These are phyloP conservation scores for Drosophila varians DNA, from an alignment of 1,140 invertebrate species.

Conservation along the genomic window DNA sequence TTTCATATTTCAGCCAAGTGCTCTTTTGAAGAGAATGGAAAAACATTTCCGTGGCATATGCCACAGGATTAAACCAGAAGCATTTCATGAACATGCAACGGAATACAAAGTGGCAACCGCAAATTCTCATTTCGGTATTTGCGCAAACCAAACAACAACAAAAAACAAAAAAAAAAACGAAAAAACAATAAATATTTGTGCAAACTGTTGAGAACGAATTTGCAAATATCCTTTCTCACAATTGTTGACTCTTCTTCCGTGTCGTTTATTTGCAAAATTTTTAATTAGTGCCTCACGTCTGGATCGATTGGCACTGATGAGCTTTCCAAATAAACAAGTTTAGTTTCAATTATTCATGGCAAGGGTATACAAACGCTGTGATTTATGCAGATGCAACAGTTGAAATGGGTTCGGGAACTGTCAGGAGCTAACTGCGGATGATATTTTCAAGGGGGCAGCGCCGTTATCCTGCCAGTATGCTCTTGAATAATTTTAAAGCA, in stretches of 20 bases:
- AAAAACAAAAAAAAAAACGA: neutral
- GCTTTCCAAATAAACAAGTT: neutral
- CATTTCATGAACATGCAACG: conserved; percentile 12
- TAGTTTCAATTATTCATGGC: conserved; percentile 4
- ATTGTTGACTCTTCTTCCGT: neutral
- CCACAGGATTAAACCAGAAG: conserved; percentile 5
- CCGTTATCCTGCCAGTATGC: neutral
- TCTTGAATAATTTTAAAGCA: conserved; percentile 22
- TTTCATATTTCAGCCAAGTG: conserved; percentile 25
- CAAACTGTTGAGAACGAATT: neutral
- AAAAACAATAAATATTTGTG: conserved; percentile 9
- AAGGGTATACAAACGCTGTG: no score
- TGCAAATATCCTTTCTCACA: conserved; percentile 4
- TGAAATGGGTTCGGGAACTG: conserved; percentile 14
- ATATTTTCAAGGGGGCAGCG: conserved; percentile 7
- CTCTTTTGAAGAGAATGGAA: neutral
- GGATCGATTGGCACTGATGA: neutral
- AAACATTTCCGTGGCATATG: conserved; percentile 8
- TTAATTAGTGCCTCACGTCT: neutral
- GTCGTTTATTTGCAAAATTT: neutral
- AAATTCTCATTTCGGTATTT: conserved; percentile 36
- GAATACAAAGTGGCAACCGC: conserved; percentile 35
- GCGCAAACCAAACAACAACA: conserved; percentile 3
- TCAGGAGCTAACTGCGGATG: conserved; percentile 6
- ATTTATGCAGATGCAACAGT: conserved; percentile 30